Conservation (phyloP, 2,797 vertebrate genomes). For the Phoebastria nigripes region DNA sequence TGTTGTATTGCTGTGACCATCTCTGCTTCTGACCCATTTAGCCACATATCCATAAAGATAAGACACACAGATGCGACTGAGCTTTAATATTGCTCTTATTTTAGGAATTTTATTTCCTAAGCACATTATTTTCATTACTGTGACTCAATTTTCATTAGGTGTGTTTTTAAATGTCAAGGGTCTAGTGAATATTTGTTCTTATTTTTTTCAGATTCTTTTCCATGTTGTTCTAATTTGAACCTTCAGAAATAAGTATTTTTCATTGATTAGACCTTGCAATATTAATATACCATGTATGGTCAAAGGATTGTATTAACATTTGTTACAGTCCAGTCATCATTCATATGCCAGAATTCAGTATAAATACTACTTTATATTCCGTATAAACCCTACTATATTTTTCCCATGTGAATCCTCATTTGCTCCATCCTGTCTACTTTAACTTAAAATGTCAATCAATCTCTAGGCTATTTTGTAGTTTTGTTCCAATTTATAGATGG, state of each 20-base stretch:
- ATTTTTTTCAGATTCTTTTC: not conserved
- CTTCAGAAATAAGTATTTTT: not conserved
- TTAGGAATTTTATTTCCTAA: not conserved
- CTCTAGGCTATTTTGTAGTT: not conserved
- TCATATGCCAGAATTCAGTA: not conserved
- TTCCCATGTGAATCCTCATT: not conserved
- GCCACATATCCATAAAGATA: not conserved
- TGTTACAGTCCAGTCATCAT: not conserved
- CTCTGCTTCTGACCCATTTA: slow-evolving; percentile 17
- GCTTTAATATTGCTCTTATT: not conserved
- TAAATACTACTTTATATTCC: not conserved
- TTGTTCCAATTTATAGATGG: not conserved
- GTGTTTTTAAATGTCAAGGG: not conserved
- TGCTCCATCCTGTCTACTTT: not conserved
- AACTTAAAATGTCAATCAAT: not conserved
- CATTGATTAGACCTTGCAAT: not conserved
- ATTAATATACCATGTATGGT: not conserved
- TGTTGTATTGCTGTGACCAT: not conserved
- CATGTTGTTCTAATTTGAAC: not conserved
- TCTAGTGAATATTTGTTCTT: not conserved
- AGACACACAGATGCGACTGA: not conserved
- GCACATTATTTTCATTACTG: not conserved
- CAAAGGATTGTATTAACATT: not conserved
- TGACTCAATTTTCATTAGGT: not conserved
- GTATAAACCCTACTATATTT: not conserved